Evolutionary conservation across 2,797 vertebrate species (phyloP).

Genomic region (Sarcophilus harrisii): DNA sequence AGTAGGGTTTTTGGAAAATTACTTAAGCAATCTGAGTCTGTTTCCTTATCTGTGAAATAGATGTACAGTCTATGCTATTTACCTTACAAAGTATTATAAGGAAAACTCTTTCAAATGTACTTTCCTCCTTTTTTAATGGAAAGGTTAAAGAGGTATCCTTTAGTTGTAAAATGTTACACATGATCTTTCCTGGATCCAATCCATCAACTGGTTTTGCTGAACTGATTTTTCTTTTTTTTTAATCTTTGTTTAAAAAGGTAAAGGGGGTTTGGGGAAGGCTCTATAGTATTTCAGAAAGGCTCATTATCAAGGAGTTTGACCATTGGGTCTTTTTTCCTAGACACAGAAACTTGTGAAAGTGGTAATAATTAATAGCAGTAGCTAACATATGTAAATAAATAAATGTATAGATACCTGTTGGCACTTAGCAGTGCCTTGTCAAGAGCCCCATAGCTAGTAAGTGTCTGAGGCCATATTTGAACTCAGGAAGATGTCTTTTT

Average conservation of each 20-base stretch:
- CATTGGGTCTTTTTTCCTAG: background rate
- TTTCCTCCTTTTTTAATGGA: background rate
- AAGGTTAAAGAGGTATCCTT: background rate
- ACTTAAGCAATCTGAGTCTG: background rate
- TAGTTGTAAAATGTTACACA: background rate
- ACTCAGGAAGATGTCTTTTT: background rate
- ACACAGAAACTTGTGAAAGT: background rate
- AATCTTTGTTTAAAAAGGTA: background rate
- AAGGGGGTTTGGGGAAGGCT: background rate
- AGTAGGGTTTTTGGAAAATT: background rate
- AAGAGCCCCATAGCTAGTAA: background rate
- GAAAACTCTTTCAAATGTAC: background rate
- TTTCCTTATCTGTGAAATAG: background rate
- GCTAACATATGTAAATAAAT: too few species aligned
- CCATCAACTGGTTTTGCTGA: background rate
- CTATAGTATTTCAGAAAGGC: background rate
- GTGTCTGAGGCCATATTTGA: background rate
- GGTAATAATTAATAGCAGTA: background rate
- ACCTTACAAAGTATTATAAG: background rate
- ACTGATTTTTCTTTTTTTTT: background rate
- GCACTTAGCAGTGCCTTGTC: background rate
- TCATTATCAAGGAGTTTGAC: background rate
- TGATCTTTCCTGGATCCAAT: background rate
- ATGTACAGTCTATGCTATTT: background rate
- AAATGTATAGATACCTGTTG: too few species aligned